These are phyloP conservation scores for Anticlea derivata DNA, from an alignment of 2,888 invertebrate species.

Conservation along the genomic window DNA sequence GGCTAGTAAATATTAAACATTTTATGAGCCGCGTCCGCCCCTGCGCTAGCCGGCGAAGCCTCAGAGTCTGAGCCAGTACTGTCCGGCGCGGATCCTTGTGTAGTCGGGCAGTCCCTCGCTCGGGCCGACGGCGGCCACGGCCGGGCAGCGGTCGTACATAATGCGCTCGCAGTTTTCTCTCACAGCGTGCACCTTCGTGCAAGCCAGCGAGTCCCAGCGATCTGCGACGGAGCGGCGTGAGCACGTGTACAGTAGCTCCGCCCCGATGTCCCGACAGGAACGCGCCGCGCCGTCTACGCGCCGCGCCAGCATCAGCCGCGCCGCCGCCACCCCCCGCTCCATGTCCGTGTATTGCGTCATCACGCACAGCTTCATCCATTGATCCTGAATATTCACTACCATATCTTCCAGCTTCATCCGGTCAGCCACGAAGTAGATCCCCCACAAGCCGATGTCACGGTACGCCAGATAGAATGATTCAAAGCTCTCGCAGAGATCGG, in stretches of 20 bases:
- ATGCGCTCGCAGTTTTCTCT: constrained; percentile 45
- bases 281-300: constrained; percentile 49
- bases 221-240: constrained; percentile 5
- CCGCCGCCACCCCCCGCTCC: constrained; percentile 53
- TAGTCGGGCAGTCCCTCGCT: constrained; percentile 71
- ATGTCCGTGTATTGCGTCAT: constrained; percentile 51
- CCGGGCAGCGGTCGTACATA: constrained; percentile 72
- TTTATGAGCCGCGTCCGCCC: too few relatives aligned
- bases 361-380: constrained; percentile 67
- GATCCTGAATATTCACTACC: constrained; percentile 56
- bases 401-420: constrained; percentile 61
- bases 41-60: too few relatives aligned
- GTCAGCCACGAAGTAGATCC: constrained; percentile 66
- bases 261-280: constrained; percentile 63
- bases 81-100: constrained; percentile 54
- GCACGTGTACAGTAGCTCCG: constrained; percentile 52
- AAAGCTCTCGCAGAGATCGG: constrained; percentile 42
- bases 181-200: constrained; percentile 31
- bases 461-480: constrained; percentile 73
- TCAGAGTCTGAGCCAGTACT: constrained; percentile 58
- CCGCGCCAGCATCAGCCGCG: constrained; percentile 55
- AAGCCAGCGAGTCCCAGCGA: constrained; percentile 19
- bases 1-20: too few relatives aligned
- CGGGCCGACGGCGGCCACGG: constrained; percentile 68
- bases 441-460: constrained; percentile 73